Evolutionary conservation across 2,113 vertebrate species (phyloP), one percentile per base, ranked within the genome.

Genomic region (Pelobates fuscus): DNA sequence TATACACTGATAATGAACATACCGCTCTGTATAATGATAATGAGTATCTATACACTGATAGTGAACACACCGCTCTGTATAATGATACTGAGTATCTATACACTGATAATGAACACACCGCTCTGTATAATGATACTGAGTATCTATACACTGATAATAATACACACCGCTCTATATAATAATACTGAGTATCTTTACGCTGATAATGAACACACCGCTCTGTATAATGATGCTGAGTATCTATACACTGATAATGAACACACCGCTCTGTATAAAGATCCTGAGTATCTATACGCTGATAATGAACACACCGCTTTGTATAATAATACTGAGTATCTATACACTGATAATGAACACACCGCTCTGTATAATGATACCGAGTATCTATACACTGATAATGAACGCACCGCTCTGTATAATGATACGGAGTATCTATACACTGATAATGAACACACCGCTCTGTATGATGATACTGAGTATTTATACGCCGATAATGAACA

Each of bases 401-500:
- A 37, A 10, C 32, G 10, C 32, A 10, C 32, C 32, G 32, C 32
- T 37, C 32, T 37, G 32, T 37, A 37, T 37, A 37, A 10, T 37
- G 32, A 37, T 37, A 37, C 30, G 5, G 32, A 37, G 32, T 37
- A 37, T 37, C 1, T 37, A 37, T 37, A 37, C 32, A 10, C 32
- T 37, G 32, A 37, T 10, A 37, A 10, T 37, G 32, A 37, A 10
- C 32, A 37, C 32, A 10, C 32, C 32, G 32, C 32, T 37, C 32
- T 37, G 1, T 37, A 37, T 37, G 10, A 10, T 37, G 32, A 37
- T 37, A 37, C 32, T 37, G 26, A 30, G 7, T 29, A 20, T 29
- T 18, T 26, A 62, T 62, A 32, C 12, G 18, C 63, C 25, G 63
- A 66, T 44, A 66, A 25, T 66, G 63, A 66, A 26, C 46, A 52